Evolutionary conservation across 2,113 vertebrate species (phyloP).

Genomic region (Taurulus bubalis): DNA sequence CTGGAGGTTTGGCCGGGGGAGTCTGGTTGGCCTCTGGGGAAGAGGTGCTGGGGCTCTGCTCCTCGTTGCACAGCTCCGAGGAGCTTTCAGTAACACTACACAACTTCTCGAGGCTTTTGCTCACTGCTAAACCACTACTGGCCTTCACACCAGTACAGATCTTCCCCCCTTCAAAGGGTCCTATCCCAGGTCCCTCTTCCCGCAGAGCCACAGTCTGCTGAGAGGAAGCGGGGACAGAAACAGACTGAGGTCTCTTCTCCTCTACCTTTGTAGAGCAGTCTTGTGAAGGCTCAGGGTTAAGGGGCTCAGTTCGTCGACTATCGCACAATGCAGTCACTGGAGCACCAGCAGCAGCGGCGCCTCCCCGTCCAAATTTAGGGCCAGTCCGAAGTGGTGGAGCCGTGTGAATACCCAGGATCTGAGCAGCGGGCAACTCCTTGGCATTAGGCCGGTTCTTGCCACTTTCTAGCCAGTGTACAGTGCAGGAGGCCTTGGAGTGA

Average conservation of each 20-base stretch:
- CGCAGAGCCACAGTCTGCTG: conserved; percentile 34
- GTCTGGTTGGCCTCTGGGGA: conserved; percentile 59
- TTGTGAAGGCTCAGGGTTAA: conserved; percentile 34
- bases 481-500: conserved; percentile 98
- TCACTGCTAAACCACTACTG: conserved; percentile 13
- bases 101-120: conserved; percentile 67
- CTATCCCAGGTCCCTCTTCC: conserved; percentile 55
- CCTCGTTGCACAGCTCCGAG: conserved; percentile 65
- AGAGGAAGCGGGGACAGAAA: conserved; percentile 25
- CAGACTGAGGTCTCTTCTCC: conserved; percentile 57
- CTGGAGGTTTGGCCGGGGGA: conserved; percentile 44
- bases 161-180: conserved; percentile 45
- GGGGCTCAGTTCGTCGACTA: conserved; percentile 58
- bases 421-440: conserved; percentile 92
- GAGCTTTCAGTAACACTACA: conserved; percentile 43
- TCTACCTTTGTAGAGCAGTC: conserved; percentile 65
- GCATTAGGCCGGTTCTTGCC: conserved; percentile 90
- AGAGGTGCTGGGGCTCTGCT: conserved; percentile 48
- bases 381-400: conserved; percentile 56
- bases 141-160: conserved; percentile 22
- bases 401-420: conserved; percentile 93
- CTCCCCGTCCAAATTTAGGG: conserved; percentile 66
- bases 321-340: conserved; percentile 43
- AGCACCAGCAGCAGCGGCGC: background rate
- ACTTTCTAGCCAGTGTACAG: conserved; percentile 97